Percentiles rank a stretch among this genome's conserved stretches.
Conservation (phyloP, 2,113 vertebrate species). For the Echinops telfairi region DNA sequence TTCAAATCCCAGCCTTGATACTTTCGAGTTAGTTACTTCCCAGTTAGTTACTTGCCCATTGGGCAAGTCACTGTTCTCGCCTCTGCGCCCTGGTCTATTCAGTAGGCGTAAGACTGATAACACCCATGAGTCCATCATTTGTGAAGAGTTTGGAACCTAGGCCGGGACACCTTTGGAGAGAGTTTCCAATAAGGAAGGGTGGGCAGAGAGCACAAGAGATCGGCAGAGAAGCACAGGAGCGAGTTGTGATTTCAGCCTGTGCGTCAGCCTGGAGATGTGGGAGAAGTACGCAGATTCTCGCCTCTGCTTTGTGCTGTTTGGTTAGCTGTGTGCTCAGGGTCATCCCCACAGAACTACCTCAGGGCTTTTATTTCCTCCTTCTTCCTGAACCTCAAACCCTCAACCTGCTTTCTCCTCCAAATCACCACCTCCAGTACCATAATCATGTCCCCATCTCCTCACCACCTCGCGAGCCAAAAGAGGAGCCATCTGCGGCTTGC, state of each 20-base stretch:
- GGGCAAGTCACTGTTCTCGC: not conserved
- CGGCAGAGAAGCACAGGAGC: not conserved
- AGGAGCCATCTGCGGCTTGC: not conserved
- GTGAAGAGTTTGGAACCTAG: not conserved
- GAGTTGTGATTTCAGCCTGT: not conserved
- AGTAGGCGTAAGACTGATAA: not conserved
- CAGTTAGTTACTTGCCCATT: too few relatives aligned
- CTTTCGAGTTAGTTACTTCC: too few relatives aligned
- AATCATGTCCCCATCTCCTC: rapidly evolving
- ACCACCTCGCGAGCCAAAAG: not conserved
- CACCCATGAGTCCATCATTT: not conserved
- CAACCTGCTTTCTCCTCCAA: not conserved
- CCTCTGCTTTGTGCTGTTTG: not conserved
- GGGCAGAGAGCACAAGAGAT: not conserved
- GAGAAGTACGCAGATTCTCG: not conserved
- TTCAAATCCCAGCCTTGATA: not conserved
- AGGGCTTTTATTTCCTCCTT: not conserved
- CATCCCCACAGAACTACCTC: too few relatives aligned
- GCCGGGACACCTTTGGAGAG: not conserved
- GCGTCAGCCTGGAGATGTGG: not conserved
- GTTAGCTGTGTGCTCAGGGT: not conserved
- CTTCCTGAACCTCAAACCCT: not conserved
- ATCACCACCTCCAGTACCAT: not conserved
- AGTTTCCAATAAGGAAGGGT: not conserved
- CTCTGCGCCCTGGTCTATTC: not conserved